These are phyloP conservation scores for Columba guinea DNA, from an alignment of 2,797 vertebrate genomes.

Conservation along the genomic window DNA sequence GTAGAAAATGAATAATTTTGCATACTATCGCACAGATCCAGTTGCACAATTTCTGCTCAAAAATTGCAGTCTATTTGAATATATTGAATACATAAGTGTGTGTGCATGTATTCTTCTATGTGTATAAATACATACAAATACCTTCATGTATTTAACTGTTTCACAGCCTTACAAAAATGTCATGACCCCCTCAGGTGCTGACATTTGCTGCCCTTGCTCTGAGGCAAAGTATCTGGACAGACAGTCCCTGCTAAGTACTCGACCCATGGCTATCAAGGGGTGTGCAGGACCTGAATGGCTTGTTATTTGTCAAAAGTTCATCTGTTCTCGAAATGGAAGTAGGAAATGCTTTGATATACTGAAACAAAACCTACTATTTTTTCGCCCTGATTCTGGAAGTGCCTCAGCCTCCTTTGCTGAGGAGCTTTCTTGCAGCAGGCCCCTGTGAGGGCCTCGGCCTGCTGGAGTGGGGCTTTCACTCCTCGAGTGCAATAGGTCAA, in stretches of 20 bases:
- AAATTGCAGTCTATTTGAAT: neutral
- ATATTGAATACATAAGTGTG: neutral
- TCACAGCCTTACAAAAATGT: neutral
- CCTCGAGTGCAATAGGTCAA: neutral
- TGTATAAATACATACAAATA: neutral
- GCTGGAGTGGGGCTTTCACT: neutral
- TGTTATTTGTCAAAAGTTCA: neutral
- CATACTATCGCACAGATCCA: neutral
- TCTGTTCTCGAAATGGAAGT: neutral
- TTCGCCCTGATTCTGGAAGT: neutral
- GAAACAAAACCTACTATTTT: neutral
- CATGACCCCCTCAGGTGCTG: neutral
- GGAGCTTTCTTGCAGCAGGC: neutral
- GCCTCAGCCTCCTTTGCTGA: neutral
- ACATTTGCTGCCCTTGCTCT: neutral
- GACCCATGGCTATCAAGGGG: neutral
- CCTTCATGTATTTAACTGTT: neutral
- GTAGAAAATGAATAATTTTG: neutral
- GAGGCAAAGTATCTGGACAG: neutral
- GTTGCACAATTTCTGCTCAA: neutral
- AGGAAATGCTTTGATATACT: neutral
- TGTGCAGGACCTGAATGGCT: neutral
- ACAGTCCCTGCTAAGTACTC: neutral
- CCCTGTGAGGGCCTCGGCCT: neutral
- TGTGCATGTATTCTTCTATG: neutral